phyloP scores from a whole-genome alignment of 1,140 invertebrate genomes.

The Artemia franciscana region DNA sequence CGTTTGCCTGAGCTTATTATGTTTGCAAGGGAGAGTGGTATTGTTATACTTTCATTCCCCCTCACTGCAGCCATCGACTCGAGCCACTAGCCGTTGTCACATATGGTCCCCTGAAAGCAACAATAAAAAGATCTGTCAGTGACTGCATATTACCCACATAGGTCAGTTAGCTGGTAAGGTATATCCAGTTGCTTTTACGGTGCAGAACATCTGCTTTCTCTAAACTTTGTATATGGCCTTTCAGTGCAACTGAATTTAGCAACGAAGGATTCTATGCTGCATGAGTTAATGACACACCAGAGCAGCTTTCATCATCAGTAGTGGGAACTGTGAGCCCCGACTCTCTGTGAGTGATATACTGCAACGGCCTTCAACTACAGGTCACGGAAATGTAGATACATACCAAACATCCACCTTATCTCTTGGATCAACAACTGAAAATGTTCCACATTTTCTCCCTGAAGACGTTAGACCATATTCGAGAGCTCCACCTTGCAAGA shows the following conservation, averaged over 20 bases:
- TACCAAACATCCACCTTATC: neutral
- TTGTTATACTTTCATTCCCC: neutral
- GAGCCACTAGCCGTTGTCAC: neutral
- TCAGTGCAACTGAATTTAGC: neutral
- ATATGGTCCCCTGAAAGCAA: too few relatives aligned
- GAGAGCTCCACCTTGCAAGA: neutral
- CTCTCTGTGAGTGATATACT: neutral
- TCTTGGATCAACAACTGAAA: neutral
- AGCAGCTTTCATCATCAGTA: too few relatives aligned
- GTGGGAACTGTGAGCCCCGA: neutral
- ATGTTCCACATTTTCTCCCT: neutral
- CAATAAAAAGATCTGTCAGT: too few relatives aligned
- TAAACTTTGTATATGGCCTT: too few relatives aligned
- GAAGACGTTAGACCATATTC: neutral
- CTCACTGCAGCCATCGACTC: neutral
- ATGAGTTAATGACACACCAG: too few relatives aligned
- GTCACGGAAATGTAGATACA: neutral
- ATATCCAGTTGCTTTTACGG: too few relatives aligned
- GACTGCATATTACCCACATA: too few relatives aligned
- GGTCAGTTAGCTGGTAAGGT: too few relatives aligned
- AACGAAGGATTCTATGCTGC: neutral
- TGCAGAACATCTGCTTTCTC: too few relatives aligned
- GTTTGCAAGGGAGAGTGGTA: neutral
- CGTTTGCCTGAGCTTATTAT: too few relatives aligned
- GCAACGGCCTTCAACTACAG: neutral